These are phyloP conservation scores for Dicrurus megarhynchus DNA, from an alignment of 2,113 vertebrate species.

Conservation along the genomic window DNA sequence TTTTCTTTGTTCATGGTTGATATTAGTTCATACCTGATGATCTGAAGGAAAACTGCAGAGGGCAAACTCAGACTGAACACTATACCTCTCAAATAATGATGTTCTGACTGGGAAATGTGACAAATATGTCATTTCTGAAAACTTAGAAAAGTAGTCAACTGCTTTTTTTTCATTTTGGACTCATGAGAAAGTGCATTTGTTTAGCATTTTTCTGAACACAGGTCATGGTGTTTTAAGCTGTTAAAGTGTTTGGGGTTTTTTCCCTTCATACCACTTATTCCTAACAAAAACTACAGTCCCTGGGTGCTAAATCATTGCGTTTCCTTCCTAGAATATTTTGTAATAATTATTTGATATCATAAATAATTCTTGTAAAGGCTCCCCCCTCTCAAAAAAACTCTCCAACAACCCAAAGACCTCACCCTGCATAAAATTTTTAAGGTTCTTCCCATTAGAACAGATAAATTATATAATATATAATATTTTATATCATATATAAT, in stretches of 20 bases:
- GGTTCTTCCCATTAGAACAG: neutral
- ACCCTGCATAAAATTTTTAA: neutral
- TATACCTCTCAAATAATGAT: neutral
- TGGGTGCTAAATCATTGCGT: neutral
- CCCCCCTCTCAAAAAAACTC: accelerated
- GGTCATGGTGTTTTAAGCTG: neutral
- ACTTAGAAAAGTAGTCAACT: neutral
- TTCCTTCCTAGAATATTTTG: neutral
- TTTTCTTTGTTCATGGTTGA: neutral
- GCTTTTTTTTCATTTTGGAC: neutral
- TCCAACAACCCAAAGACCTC: neutral
- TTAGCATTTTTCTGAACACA: neutral
- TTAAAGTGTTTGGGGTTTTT: neutral
- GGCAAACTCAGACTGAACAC: neutral
- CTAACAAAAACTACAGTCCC: neutral
- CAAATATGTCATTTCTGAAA: neutral
- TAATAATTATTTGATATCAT: neutral
- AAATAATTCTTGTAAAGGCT: neutral
- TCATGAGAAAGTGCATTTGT: neutral
- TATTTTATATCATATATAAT: neutral
- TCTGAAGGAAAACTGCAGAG: neutral
- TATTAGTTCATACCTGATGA: neutral
- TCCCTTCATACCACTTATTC: neutral
- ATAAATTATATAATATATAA: neutral
- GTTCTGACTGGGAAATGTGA: neutral